Evolutionary conservation across 2,797 vertebrate genomes (phyloP).

Genomic region (Sebastes nivosus): DNA sequence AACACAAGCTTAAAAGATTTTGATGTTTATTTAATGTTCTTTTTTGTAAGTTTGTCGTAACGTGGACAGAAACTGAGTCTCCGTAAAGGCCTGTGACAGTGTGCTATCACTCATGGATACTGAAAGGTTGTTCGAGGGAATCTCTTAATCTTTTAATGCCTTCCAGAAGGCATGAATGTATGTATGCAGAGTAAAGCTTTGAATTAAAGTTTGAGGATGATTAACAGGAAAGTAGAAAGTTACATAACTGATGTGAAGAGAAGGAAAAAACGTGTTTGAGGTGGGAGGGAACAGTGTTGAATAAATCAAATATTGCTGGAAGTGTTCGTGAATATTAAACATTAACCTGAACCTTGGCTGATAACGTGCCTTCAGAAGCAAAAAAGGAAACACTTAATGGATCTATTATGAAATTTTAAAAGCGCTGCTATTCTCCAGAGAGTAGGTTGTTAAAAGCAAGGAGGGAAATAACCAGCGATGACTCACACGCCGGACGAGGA

Average conservation of each 20-base stretch:
- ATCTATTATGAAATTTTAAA: constrained; percentile 55
- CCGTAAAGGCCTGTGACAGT: not conserved
- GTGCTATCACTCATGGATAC: not conserved
- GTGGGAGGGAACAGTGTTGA: not conserved
- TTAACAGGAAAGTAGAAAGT: not conserved
- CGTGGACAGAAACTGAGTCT: not conserved
- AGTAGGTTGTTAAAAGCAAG: constrained; percentile 30
- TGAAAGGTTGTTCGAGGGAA: not conserved
- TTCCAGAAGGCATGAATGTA: not conserved
- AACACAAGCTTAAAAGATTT: no score
- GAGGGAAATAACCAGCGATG: constrained; percentile 42
- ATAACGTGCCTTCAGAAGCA: constrained; percentile 3
- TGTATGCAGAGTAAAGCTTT: not conserved
- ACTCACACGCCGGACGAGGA: constrained; percentile 52
- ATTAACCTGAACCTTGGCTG: not conserved
- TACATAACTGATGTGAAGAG: not conserved
- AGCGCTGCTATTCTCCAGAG: constrained; percentile 40
- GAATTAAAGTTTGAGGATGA: not conserved
- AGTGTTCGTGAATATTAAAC: constrained; percentile 36
- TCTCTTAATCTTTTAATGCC: not conserved
- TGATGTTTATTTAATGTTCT: not conserved
- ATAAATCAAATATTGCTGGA: constrained; percentile 6
- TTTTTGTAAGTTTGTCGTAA: not conserved
- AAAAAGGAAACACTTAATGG: constrained; percentile 29
- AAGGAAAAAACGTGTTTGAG: not conserved